Conservation (phyloP, 2,113 vertebrate species). For the Cheirogaleus medius region DNA sequence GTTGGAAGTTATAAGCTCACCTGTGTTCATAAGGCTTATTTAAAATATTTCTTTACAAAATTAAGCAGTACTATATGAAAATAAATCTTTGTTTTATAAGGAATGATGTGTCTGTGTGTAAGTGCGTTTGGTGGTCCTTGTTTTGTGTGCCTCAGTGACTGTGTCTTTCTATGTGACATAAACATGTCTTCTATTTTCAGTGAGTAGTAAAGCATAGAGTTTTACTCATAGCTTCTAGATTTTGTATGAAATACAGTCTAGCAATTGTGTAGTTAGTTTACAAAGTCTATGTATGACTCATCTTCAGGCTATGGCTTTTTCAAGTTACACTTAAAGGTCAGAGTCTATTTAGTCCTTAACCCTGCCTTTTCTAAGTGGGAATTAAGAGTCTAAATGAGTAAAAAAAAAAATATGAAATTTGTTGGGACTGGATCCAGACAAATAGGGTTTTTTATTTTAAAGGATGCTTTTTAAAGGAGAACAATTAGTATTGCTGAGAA, state of each 20-base stretch:
- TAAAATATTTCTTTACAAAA: slow-evolving; percentile 1
- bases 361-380: slow-evolving; percentile 66
- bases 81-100: neutral
- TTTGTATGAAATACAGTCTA: slow-evolving; percentile 72
- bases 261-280: slow-evolving; percentile 55
- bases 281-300: slow-evolving; percentile 70
- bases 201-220: neutral
- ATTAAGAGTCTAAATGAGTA: slow-evolving; percentile 54
- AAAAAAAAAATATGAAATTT: slow-evolving; percentile 41
- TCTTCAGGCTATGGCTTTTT: slow-evolving; percentile 50
- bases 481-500: slow-evolving; percentile 10
- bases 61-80: neutral
- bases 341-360: slow-evolving; percentile 70
- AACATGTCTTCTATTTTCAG: slow-evolving; percentile 33
- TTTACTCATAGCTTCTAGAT: neutral
- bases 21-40: neutral
- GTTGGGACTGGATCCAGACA: slow-evolving; percentile 35
- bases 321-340: slow-evolving; percentile 70
- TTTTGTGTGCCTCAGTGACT: neutral
- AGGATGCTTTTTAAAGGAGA: slow-evolving; percentile 42
- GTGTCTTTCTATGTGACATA: neutral
- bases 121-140: neutral
- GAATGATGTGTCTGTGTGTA: neutral
- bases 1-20: slow-evolving; percentile 20
- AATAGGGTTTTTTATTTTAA: neutral